Evolutionary conservation across 2,797 vertebrate genomes (phyloP).

Genomic region (Lerista edwardsae): DNA sequence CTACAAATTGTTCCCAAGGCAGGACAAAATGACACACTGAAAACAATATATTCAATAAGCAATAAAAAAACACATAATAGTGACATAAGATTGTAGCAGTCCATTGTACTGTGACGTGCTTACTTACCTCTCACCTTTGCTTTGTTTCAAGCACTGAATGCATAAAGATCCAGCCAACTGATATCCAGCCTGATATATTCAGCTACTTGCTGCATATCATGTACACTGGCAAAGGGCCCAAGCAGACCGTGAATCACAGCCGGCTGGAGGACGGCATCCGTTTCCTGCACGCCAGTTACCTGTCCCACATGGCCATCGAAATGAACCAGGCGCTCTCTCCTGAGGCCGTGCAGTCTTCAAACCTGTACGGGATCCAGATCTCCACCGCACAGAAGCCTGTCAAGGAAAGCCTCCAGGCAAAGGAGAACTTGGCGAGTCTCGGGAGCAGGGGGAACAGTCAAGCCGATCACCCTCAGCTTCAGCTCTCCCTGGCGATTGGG

Average conservation of each 20-base stretch:
- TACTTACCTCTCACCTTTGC: constrained; percentile 45
- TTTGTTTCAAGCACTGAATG: constrained; percentile 87
- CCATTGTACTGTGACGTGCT: not conserved
- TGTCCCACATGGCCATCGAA: constrained; percentile 84
- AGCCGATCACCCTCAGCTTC: constrained; percentile 79
- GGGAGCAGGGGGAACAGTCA: constrained; percentile 71
- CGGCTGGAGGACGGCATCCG: constrained; percentile 95
- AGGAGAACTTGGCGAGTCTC: constrained; percentile 71
- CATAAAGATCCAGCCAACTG: constrained; percentile 97
- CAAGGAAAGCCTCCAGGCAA: constrained; percentile 80
- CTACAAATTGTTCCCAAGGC: too few relatives aligned
- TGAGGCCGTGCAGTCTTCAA: constrained; percentile 89
- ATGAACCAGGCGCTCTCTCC: constrained; percentile 77
- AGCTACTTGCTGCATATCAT: constrained; percentile 98
- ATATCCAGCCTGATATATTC: constrained; percentile 98
- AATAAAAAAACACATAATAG: too few relatives aligned
- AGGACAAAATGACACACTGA: too few relatives aligned
- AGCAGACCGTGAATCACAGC: constrained; percentile 89
- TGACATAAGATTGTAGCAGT: too few relatives aligned
- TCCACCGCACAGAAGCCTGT: constrained; percentile 86
- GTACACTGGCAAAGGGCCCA: constrained; percentile 94
- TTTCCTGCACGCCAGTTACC: constrained; percentile 94
- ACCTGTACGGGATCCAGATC: constrained; percentile 98
- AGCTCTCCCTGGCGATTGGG: constrained; percentile 85
- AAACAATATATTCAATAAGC: too few relatives aligned